Percentiles rank a stretch among this genome's conserved stretches.
Evolutionary conservation across 2,888 invertebrate species (phyloP).

Genomic region (Ypsolopha scabrella): DNA sequence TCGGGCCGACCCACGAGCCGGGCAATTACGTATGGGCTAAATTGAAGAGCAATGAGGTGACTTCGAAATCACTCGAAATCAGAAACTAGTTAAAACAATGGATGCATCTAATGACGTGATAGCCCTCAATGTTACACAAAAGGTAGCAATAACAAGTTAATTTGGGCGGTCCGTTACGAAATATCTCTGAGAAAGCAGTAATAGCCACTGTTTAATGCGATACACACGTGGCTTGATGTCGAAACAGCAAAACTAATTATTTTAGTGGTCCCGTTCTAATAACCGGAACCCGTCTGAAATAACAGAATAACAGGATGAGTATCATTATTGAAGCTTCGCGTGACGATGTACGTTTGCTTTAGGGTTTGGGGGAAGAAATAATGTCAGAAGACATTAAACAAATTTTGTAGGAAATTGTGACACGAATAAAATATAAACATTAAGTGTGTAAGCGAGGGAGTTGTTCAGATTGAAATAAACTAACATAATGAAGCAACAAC

Average conservation of each 20-base stretch:
- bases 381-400: no score
- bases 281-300: constrained; percentile 25
- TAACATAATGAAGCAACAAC: no score
- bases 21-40: constrained; percentile 19
- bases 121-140: background rate
- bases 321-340: constrained; percentile 36
- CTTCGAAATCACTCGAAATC: no score
- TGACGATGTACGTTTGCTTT: constrained; percentile 19
- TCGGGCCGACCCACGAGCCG: constrained; percentile 22
- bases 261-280: constrained; percentile 22
- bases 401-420: no score
- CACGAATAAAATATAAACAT: no score
- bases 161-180: no score
- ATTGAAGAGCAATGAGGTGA: constrained; percentile 5
- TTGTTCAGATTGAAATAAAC: no score
- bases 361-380: background rate
- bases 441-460: no score
- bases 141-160: background rate
- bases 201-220: no score
- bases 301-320: constrained; percentile 37
- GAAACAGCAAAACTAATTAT: constrained; percentile 32
- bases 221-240: constrained; percentile 12
- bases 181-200: no score
- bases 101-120: background rate
- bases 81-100: background rate